Conservation (phyloP, 2,888 invertebrate genomes). For the Trichopoda pennipes region DNA sequence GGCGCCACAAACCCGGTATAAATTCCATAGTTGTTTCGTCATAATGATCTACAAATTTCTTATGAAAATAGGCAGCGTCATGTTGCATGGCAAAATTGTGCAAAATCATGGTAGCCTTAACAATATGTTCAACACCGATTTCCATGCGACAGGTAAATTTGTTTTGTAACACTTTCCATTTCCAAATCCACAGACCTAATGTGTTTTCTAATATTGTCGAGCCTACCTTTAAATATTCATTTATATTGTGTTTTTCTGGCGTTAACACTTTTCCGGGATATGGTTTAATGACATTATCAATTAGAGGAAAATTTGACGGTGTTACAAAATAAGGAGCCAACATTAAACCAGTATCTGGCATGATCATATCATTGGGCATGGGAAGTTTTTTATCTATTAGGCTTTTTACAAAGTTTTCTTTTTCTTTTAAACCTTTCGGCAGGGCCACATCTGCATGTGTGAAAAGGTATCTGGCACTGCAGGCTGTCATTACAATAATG, state of each 20-base stretch:
- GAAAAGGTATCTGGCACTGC: slow-evolving; percentile 55
- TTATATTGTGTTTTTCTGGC: slow-evolving; percentile 51
- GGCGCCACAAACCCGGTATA: slow-evolving; percentile 51
- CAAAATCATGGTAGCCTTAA: slow-evolving; percentile 57
- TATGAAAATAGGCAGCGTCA: slow-evolving; percentile 52
- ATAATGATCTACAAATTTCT: slow-evolving; percentile 50
- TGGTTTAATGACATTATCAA: slow-evolving; percentile 50
- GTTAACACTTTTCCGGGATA: slow-evolving; percentile 60
- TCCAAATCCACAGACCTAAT: slow-evolving; percentile 54
- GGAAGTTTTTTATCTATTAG: slow-evolving; percentile 38
- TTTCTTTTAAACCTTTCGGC: slow-evolving; percentile 30
- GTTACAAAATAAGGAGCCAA: slow-evolving; percentile 57
- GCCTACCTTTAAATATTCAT: slow-evolving; percentile 49
- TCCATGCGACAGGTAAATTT: slow-evolving; percentile 57
- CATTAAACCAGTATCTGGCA: slow-evolving; percentile 52
- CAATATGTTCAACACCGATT: slow-evolving; percentile 37
- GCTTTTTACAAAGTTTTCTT: slow-evolving; percentile 47
- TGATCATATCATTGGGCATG: slow-evolving; percentile 53
- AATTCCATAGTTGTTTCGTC: slow-evolving; percentile 42
- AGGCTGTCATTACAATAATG: slow-evolving; percentile 44
- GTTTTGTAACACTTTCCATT: slow-evolving; percentile 64
- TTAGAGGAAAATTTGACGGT: slow-evolving; percentile 51
- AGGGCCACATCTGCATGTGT: slow-evolving; percentile 46
- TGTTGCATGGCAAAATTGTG: slow-evolving; percentile 64
- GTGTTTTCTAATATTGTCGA: slow-evolving; percentile 50